Evolutionary conservation across 2,113 vertebrate species (phyloP).

Genomic region (Poeciliopsis turrubarensis): DNA sequence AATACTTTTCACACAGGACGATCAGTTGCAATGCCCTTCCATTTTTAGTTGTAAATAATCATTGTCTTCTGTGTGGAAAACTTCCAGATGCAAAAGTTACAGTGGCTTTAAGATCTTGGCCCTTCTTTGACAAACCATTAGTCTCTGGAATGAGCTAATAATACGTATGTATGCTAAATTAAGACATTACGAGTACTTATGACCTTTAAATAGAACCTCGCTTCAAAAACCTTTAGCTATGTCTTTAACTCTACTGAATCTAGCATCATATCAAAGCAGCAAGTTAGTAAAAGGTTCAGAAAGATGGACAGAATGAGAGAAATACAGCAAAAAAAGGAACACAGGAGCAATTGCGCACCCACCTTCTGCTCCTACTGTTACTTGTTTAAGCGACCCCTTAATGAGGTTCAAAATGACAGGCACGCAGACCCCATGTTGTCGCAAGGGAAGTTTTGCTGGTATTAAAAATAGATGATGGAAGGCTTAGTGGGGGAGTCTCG

Average conservation of each 20-base stretch:
- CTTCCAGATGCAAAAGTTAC: neutral
- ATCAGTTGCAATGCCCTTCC: no score
- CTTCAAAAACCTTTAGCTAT: neutral
- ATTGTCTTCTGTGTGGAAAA: neutral
- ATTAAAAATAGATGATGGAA: conserved; percentile 79
- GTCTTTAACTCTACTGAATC: conserved; percentile 6
- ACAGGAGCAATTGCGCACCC: conserved; percentile 36
- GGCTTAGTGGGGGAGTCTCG: conserved; percentile 62
- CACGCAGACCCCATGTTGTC: conserved; percentile 74
- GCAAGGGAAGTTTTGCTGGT: conserved; percentile 72
- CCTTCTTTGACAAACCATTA: neutral
- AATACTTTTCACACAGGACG: neutral
- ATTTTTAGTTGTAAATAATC: neutral
- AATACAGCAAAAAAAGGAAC: conserved; percentile 28
- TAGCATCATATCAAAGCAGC: conserved; percentile 17
- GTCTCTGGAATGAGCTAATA: neutral
- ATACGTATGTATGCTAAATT: neutral
- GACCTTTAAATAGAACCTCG: neutral
- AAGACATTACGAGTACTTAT: neutral
- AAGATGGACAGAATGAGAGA: conserved; percentile 16
- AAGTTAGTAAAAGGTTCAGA: conserved; percentile 16
- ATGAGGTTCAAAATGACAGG: conserved; percentile 79
- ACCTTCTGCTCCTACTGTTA: conserved; percentile 68
- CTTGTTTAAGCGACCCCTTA: conserved; percentile 77
- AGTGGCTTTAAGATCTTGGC: neutral